Evolutionary conservation across 1,140 invertebrate species (phyloP).

Genomic region (Calephelis virginiensis): DNA sequence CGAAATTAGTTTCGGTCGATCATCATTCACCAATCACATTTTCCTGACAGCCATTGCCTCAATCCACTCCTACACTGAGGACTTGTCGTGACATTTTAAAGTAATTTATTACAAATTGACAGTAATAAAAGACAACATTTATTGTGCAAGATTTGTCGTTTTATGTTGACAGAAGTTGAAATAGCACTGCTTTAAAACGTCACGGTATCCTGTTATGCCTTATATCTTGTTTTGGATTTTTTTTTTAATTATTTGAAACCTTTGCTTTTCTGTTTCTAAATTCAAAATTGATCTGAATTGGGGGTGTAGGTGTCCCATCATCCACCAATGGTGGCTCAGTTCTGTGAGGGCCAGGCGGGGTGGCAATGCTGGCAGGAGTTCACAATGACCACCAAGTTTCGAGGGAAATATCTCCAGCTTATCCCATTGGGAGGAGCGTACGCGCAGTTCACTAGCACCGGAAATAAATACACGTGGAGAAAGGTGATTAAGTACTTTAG

Average conservation of each 20-base stretch:
- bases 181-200: too few relatives aligned
- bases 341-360: constrained; percentile 91
- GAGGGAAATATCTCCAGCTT: constrained; percentile 96
- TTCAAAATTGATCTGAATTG: constrained; percentile 9
- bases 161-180: too few relatives aligned
- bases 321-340: constrained; percentile 96
- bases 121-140: too few relatives aligned
- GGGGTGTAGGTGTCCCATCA: constrained; percentile 92
- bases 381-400: constrained; percentile 98
- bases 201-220: too few relatives aligned
- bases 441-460: constrained; percentile 85
- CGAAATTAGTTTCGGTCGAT: not conserved
- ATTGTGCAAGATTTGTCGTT: too few relatives aligned
- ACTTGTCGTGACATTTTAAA: too few relatives aligned
- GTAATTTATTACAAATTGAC: too few relatives aligned
- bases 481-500: constrained; percentile 79
- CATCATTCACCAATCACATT: not conserved
- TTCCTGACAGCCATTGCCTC: constrained; percentile 2
- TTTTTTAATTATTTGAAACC: not conserved
- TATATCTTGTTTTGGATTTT: not conserved
- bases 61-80: not conserved
- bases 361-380: constrained; percentile 99
- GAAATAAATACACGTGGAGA: constrained; percentile 97
- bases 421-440: constrained; percentile 94
- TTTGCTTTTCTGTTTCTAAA: not conserved